A percentile compares a stretch with the other conserved stretches of the same genome.
phyloP scores from a whole-genome alignment of 2,888 invertebrate species.

The Palloptera scutellata region DNA sequence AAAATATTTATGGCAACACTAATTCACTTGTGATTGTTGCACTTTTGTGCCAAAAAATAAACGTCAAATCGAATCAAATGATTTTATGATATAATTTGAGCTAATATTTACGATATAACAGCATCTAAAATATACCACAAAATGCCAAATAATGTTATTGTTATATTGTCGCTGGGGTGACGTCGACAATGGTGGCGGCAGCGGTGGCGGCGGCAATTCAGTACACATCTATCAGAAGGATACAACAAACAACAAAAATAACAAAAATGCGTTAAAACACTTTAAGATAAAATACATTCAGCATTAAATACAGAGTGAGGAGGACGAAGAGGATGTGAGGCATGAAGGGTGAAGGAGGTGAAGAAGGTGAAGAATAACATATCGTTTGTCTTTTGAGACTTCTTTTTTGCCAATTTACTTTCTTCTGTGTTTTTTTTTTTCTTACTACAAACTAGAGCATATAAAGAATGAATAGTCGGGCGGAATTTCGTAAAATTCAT shows the following conservation, averaged over 20 bases:
- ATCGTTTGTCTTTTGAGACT: not conserved
- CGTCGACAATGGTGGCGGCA: conserved; percentile 20
- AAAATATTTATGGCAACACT: conserved; percentile 29
- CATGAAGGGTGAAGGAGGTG: not conserved
- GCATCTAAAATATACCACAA: conserved; percentile 59
- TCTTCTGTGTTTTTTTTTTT: no score
- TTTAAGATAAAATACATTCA: conserved; percentile 2
- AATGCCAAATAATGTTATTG: conserved; percentile 62
- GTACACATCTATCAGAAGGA: not conserved
- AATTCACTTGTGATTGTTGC: conserved; percentile 17
- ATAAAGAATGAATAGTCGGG: no score
- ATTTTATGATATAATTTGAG: conserved; percentile 64
- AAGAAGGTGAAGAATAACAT: not conserved
- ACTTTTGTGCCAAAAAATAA: conserved; percentile 46
- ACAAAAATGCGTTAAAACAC: conserved; percentile 7
- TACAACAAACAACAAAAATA: conserved; percentile 14
- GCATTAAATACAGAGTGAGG: no score
- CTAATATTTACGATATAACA: conserved; percentile 64
- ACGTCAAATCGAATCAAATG: conserved; percentile 64
- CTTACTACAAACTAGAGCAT: no score
- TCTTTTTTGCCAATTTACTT: conserved; percentile 16
- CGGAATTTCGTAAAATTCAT: no score
- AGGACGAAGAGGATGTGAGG: not conserved
- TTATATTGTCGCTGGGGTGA: conserved; percentile 61
- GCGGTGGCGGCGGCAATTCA: not conserved